Conservation (phyloP, 92 coral and sea anemone species). For the Parazoanthus swiftii region DNA sequence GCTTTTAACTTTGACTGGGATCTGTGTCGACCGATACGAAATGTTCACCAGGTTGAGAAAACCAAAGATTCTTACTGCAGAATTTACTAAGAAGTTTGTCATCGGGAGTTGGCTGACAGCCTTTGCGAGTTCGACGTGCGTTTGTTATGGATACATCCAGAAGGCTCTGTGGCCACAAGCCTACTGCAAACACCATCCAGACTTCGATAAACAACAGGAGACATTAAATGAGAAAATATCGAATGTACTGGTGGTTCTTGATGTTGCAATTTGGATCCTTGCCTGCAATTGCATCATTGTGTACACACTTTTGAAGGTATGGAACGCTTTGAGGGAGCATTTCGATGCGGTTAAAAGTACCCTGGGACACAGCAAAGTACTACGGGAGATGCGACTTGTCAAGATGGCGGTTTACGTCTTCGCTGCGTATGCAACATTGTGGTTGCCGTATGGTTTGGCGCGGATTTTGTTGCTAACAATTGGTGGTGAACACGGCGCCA, state of each 20-base stretch:
- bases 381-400: constrained; percentile 25
- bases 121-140: not conserved
- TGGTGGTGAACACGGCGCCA: not conserved
- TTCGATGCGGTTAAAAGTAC: constrained; percentile 32
- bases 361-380: constrained; percentile 27
- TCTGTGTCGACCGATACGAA: constrained; percentile 32
- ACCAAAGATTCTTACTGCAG: constrained; percentile 14
- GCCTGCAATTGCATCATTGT: constrained; percentile 10
- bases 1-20: constrained; percentile 35
- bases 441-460: constrained; percentile 35
- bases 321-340: constrained; percentile 28
- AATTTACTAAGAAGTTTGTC: constrained; percentile 20
- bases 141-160: constrained; percentile 27
- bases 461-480: constrained; percentile 16
- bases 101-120: constrained; percentile 13
- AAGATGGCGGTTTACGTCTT: constrained; percentile 37
- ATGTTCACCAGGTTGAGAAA: constrained; percentile 31
- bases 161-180: constrained; percentile 14
- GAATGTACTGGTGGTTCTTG: constrained; percentile 5
- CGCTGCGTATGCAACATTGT: constrained; percentile 16
- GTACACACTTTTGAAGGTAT: constrained; percentile 30
- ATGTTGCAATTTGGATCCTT: constrained; percentile 25
- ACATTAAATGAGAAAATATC: constrained; percentile 28
- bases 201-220: not conserved
- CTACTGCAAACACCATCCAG: constrained; percentile 21